Evolutionary conservation across 2,797 vertebrate genomes (phyloP).

Genomic region (Sebastes jordani): DNA sequence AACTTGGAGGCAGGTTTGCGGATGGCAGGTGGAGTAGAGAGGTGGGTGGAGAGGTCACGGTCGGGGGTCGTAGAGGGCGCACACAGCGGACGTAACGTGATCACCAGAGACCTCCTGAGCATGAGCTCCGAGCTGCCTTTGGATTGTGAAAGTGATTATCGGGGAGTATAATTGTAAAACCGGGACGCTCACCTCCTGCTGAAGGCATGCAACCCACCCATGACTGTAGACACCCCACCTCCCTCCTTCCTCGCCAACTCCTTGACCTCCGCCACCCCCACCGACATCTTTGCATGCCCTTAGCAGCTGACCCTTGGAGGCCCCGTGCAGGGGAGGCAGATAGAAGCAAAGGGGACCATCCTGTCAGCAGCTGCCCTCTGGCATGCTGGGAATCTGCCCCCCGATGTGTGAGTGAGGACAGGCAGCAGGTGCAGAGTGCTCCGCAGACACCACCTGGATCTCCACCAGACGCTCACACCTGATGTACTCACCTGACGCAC

Average conservation of each 20-base stretch:
- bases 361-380: constrained; percentile 85
- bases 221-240: constrained; percentile 10
- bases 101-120: constrained; percentile 63
- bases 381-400: constrained; percentile 82
- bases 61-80: constrained; percentile 33
- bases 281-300: constrained; percentile 67
- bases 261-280: constrained; percentile 71
- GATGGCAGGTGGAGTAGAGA: constrained; percentile 59
- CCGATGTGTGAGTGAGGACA: constrained; percentile 76
- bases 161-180: constrained; percentile 74
- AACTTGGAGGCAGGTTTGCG: constrained; percentile 22
- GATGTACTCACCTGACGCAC: constrained; percentile 69
- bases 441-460: constrained; percentile 72
- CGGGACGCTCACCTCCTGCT: constrained; percentile 67
- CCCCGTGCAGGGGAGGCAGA: constrained; percentile 52
- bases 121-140: constrained; percentile 58
- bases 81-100: constrained; percentile 69
- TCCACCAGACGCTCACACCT: constrained; percentile 70
- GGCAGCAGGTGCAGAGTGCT: constrained; percentile 80
- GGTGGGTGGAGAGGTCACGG: constrained; percentile 39
- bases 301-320: constrained; percentile 76
- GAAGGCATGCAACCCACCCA: constrained; percentile 64
- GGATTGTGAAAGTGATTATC: constrained; percentile 81
- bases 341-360: constrained; percentile 49
- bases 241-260: constrained; percentile 48